These are phyloP conservation scores for Hystrix brachyura DNA, from an alignment of 2,113 vertebrate species.

Conservation along the genomic window DNA sequence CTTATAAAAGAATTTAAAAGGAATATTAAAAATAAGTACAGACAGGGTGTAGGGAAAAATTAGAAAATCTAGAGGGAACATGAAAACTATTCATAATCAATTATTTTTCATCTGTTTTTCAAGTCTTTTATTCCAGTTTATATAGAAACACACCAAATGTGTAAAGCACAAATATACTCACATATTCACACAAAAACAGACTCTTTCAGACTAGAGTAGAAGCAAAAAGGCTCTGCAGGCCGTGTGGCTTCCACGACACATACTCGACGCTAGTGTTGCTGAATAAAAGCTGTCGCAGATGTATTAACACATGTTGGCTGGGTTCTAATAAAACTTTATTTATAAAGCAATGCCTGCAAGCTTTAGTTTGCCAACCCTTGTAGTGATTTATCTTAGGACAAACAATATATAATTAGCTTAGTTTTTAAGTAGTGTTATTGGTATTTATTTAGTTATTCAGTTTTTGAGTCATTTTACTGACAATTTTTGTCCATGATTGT, in stretches of 20 bases:
- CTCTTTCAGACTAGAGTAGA: not conserved
- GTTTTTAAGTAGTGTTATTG: not conserved
- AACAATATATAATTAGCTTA: not conserved
- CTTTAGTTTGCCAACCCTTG: too few relatives aligned
- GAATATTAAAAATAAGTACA: conserved; percentile 33
- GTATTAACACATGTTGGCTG: too few relatives aligned
- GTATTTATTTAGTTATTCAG: not conserved
- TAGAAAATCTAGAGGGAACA: not conserved
- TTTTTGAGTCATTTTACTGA: not conserved
- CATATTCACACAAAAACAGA: too few relatives aligned
- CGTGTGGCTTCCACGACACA: too few relatives aligned
- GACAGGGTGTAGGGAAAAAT: not conserved
- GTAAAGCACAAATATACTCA: not conserved
- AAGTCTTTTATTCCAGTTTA: conserved; percentile 24
- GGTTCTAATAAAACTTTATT: too few relatives aligned
- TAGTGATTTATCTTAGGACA: too few relatives aligned
- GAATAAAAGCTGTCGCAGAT: too few relatives aligned
- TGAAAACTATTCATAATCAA: not conserved
- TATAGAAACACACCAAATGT: not conserved
- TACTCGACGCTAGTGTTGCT: too few relatives aligned
- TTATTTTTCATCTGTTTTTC: not conserved
- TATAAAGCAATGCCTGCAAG: too few relatives aligned
- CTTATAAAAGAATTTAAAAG: conserved; percentile 35
- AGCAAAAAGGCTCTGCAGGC: not conserved
- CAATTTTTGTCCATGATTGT: not conserved